Evolutionary conservation across 2,888 invertebrate genomes (phyloP), one percentile per base, ranked within the genome.

Genomic region (Hypolimnas misippus): DNA sequence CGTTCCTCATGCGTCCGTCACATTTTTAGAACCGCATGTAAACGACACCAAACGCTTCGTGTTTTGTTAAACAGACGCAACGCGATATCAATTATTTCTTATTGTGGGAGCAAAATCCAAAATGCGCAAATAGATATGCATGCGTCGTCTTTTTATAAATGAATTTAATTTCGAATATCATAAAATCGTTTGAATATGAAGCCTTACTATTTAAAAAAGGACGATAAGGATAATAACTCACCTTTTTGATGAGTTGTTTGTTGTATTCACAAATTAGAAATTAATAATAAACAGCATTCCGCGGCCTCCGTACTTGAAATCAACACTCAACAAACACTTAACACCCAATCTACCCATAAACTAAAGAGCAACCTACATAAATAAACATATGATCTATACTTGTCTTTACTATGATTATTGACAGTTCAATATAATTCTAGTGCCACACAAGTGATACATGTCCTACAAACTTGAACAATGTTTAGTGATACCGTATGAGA

Each of bases 21-120:
- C 91, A 91, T 87, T 89, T 91, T 87, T 91, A 91, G 91, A 88
- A 83, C 79, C 83, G 81, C 83, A 86, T 87, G 91, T 88, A 89
- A 90, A 89, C 82, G 89, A 90, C 84, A 89, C 88, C 82, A 75
- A 70, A 69, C 74, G 73, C 72, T 69, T 70, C 74, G 76, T 73
- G 73, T 70, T 73, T 66, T 70, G 67, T 66, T 65, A 72, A 68
- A 72, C 66, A 63, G 61, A 57, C 67, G 74, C 68, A 75, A 77
- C 67, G 70, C 69, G 73, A 73, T 72, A 76, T 63, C 57, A 62
- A 56, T 63, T 63, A 62, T 70, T 75, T 64, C 62, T 64, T 72
- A 73, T 73, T 73, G 69, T 74, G 70, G 69, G 73, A 76, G 66
- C 73, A 78, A 76, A 76, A 77, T 79, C 70, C 71, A 76, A 84